Evolutionary conservation across 2,797 vertebrate species (phyloP).

Genomic region (Fundulus diaphanus): DNA sequence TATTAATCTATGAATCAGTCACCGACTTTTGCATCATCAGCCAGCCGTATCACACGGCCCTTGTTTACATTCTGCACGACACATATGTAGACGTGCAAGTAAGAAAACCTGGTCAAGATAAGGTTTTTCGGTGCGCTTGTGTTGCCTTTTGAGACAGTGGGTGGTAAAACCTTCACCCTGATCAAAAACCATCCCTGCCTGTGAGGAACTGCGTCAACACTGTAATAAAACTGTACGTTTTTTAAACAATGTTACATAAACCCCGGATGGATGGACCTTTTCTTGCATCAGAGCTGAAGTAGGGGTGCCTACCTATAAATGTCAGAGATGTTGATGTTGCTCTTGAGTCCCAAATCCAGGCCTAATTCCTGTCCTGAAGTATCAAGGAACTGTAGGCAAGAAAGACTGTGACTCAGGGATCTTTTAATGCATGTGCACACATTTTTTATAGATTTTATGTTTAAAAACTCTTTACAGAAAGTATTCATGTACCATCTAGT

Average conservation of each 20-base stretch:
- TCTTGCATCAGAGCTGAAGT: not conserved
- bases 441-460: not conserved
- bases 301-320: constrained; percentile 81
- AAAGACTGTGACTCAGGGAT: not conserved
- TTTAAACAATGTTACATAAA: not conserved
- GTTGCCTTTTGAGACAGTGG: too few relatives aligned
- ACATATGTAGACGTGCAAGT: too few relatives aligned
- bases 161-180: too few relatives aligned
- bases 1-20: not conserved
- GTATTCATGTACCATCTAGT: not conserved
- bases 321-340: constrained; percentile 65
- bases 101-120: too few relatives aligned
- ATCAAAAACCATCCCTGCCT: not conserved
- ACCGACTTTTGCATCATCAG: not conserved
- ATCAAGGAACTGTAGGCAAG: constrained; percentile 80
- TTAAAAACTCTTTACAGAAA: not conserved
- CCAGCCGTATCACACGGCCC: not conserved
- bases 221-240: not conserved
- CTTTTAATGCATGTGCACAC: not conserved
- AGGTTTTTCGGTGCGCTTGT: too few relatives aligned
- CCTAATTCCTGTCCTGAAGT: constrained; percentile 71
- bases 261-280: not conserved
- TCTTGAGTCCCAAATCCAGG: constrained; percentile 56
- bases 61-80: too few relatives aligned
- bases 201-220: not conserved